A percentile compares a stretch with the other conserved stretches of the same genome.
These are phyloP conservation scores for Disparrhopalites patrizii DNA, from an alignment of 2,888 invertebrate species.

Conservation along the genomic window DNA sequence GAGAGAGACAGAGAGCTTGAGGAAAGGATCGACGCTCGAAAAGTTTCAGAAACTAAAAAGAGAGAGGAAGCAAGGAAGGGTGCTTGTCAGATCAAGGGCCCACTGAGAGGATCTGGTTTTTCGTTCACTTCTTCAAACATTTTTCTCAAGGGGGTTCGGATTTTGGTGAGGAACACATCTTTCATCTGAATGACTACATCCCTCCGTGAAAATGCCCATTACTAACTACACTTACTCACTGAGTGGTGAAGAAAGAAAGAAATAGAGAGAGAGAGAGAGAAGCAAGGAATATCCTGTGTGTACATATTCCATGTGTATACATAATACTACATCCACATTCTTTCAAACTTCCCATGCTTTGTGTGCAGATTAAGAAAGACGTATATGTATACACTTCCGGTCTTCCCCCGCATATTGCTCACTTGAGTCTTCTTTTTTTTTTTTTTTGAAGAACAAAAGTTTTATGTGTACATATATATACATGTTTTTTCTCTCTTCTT, in stretches of 20 bases:
- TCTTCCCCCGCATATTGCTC: conserved; percentile 30
- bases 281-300: background rate
- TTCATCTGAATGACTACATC: background rate
- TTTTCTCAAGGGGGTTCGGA: conserved; percentile 15
- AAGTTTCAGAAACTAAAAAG: background rate
- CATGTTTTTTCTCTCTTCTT: background rate
- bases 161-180: background rate
- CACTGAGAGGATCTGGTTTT: conserved; percentile 26
- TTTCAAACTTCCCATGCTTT: conserved; percentile 28
- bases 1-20: too few relatives aligned
- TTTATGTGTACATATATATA: background rate
- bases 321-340: conserved; percentile 4
- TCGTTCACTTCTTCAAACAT: conserved; percentile 15
- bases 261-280: too few relatives aligned
- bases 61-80: conserved; percentile 19
- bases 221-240: background rate
- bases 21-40: conserved; percentile 14
- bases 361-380: conserved; percentile 35
- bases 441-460: too few relatives aligned
- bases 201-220: conserved; percentile 5
- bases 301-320: too few relatives aligned
- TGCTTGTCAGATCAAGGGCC: conserved; percentile 26
- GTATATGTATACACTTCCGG: conserved; percentile 47
- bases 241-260: too few relatives aligned
- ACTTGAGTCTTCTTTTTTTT: too few relatives aligned